These are phyloP conservation scores for Lota lota DNA, from an alignment of 2,113 vertebrate species.

Conservation along the genomic window DNA sequence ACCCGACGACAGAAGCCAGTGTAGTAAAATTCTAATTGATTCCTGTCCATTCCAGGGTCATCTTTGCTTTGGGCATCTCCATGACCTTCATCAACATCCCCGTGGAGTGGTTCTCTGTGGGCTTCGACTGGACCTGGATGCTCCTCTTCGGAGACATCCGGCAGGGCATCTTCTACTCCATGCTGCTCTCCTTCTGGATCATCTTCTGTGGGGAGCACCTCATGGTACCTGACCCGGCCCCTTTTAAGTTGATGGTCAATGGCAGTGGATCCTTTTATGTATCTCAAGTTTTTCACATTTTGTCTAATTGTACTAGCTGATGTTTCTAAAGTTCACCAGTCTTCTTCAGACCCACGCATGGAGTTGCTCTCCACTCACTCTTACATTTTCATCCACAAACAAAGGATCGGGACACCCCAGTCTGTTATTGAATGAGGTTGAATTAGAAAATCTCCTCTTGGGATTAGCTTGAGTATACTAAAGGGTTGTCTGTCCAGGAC, in stretches of 20 bases:
- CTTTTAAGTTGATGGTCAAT: not conserved
- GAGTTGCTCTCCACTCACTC: too few species aligned
- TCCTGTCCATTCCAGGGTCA: constrained; percentile 75
- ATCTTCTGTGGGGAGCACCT: constrained; percentile 99
- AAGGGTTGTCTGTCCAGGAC: constrained; percentile 74
- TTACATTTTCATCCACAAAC: not conserved
- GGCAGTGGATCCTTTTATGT: too few species aligned
- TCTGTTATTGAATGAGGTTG: too few species aligned
- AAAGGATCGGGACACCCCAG: too few species aligned
- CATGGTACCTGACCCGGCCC: constrained; percentile 77
- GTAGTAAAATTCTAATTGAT: too few species aligned
- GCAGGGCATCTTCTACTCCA: constrained; percentile 96
- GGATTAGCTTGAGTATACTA: too few species aligned
- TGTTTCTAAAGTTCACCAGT: not conserved
- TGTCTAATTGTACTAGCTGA: not conserved
- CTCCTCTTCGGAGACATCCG: constrained; percentile 94
- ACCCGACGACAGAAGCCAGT: too few species aligned
- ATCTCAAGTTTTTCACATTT: too few species aligned
- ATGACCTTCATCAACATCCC: constrained; percentile 99
- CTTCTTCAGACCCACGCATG: too few species aligned
- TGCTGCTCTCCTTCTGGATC: constrained; percentile 99
- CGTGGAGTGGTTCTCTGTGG: constrained; percentile 97
- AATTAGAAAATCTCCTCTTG: too few species aligned
- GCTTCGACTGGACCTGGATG: constrained; percentile 99
- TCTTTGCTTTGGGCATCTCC: constrained; percentile 94